These are phyloP conservation scores for Erynnis tages DNA, from an alignment of 2,888 invertebrate species.

Conservation along the genomic window DNA sequence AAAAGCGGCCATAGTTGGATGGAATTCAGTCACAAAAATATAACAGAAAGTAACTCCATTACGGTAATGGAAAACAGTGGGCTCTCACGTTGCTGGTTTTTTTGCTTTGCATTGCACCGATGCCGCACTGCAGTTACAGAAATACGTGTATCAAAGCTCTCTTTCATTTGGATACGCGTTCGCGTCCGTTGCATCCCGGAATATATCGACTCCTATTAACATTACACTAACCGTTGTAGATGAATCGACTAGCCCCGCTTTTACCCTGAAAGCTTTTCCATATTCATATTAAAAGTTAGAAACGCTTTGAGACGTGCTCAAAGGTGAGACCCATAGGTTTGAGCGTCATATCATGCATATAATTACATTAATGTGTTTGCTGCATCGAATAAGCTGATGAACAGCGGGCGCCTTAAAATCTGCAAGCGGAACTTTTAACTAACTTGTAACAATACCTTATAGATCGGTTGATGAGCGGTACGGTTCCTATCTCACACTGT, in stretches of 20 bases:
- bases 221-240: slow-evolving; percentile 57
- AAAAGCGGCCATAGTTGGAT: slow-evolving; percentile 28
- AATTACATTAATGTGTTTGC: not conserved
- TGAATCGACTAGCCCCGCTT: slow-evolving; percentile 28
- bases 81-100: slow-evolving; percentile 50
- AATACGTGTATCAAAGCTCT: slow-evolving; percentile 65
- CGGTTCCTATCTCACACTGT: not conserved
- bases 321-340: not conserved
- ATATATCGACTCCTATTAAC: slow-evolving; percentile 65
- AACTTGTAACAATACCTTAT: slow-evolving; percentile 1
- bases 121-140: slow-evolving; percentile 43
- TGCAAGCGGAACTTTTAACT: no score
- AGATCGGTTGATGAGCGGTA: not conserved
- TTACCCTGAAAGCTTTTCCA: slow-evolving; percentile 14
- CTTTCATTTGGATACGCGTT: slow-evolving; percentile 66
- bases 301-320: slow-evolving; percentile 5
- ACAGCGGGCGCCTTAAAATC: no score
- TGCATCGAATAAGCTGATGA: not conserved
- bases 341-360: no score
- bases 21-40: slow-evolving; percentile 52
- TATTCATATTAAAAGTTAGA: slow-evolving; percentile 19
- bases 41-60: slow-evolving; percentile 58
- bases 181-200: slow-evolving; percentile 49
- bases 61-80: slow-evolving; percentile 74
- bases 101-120: slow-evolving; percentile 34